Evolutionary conservation across 1,140 invertebrate genomes (phyloP), one percentile per base, ranked within the genome.

Genomic region (Heliothis virescens): DNA sequence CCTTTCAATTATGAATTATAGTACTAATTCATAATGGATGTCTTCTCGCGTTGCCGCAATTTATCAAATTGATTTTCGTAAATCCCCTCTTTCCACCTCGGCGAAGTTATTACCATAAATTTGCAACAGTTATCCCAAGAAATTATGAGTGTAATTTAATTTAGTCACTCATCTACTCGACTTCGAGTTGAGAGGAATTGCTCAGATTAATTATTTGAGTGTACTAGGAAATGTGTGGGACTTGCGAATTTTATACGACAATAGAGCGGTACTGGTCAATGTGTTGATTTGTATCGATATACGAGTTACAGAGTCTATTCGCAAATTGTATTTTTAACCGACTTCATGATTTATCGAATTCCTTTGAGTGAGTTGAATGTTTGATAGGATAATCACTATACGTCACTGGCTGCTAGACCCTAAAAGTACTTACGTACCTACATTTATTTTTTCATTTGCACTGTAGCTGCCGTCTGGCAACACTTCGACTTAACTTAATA

Each of bases 1-100:
- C 90, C 90, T 89, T 94, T 90, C 89, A 91, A 92, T 94, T 92
- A 92, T 91, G 84, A 94, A 92, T 94, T 92, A 93, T 92, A 89
- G 86, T 89, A 90, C 87, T 92, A 91, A 92, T 89, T 91, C 88
- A 91, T 91, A 91, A 92, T 89, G 85, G 91, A 94, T 88, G 91
- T 91, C 86, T 86, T 77, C 80, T 86, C 79, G 86, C 86, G 79
- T 92, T 86, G 83, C 74, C 84, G 85, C 89, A 90, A 93, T 94
- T 94, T 91, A 90, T 91, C 89, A 92, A 92, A 90, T 92, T 92
- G 87, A 91, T 91, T 90, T 89, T 88, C 82, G 63, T 79, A 88
- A 91, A 92, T 90, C 85, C 86, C 21, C 81, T 79, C 82, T 79
- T 84, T 76, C 81, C 83, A 82, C 79, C 83, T 85, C 82, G 80